Evolutionary conservation across 2,888 invertebrate species (phyloP), one percentile per base, ranked within the genome.

Genomic region (Lasioglossum morio): DNA sequence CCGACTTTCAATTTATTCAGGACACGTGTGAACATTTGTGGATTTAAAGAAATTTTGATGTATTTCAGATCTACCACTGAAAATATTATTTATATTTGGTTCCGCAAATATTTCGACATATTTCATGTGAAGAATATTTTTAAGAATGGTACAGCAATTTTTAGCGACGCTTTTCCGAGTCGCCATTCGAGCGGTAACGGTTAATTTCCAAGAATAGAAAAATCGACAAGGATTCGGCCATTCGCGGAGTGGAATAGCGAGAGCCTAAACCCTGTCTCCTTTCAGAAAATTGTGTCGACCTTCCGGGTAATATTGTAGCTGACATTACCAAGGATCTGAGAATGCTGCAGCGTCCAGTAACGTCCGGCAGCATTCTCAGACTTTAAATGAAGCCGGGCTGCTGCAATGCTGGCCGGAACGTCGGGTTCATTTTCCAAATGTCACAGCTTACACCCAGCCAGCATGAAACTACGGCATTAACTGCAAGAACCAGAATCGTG

Each of bases 371-470:
- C 63, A 27, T 43, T 63, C 75, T 43, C 75, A 75, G 75, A 63
- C 75, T 40, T 57, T 57, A 63, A 63, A 76, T 76, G 75, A 76
- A 60, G 43, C 63, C 30, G 48, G 34, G 30, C 63, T 46, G 43
- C 43, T 23, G 63, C 63, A 43, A 43, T 48, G 30, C 30, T 4
- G 1, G 3, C 19, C 30, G 30, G 16, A 72, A 46, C 46, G 72
- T 72, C 46, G 75, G 19, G 57, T 40, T 63, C 75, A 76, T 63
- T 76, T 76, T 76, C 75, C 43, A 76, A 76, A 76, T 76, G 75
- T 76, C 63, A 76, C 23, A 43, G 75, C 63, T 76, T 76, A 30
- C 75, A 63, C 30, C 43, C 63, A 23, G 48, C 19, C 7, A 46
- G 75, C 63, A 60, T 76, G 75, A 30, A 76, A 63, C 60, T 43